Percentiles rank a stretch among this genome's conserved stretches.
phyloP scores from a whole-genome alignment of 1,140 invertebrate species.

The Metopolophium dirhodum region DNA sequence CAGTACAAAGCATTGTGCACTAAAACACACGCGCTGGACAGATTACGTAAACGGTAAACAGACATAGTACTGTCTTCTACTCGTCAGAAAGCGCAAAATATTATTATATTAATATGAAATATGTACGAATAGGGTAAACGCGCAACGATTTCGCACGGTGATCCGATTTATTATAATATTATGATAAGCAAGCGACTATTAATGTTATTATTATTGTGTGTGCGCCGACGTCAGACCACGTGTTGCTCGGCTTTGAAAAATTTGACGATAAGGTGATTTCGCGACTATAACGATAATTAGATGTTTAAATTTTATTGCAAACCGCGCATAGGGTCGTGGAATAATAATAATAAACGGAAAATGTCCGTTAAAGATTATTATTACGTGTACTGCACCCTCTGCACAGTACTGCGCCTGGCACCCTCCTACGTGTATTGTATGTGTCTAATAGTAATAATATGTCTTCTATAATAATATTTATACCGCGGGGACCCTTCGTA shows the following conservation, averaged over 20 bases:
- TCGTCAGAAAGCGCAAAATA: too few relatives aligned
- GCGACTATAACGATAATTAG: constrained; percentile 9
- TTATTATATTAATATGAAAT: too few relatives aligned
- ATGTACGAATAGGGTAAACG: too few relatives aligned
- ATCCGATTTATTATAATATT: not conserved
- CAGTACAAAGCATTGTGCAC: too few relatives aligned
- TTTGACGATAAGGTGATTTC: constrained; percentile 13
- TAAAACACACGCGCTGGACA: too few relatives aligned
- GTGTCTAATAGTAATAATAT: not conserved
- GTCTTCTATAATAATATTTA: constrained; percentile 33
- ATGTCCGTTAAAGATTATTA: constrained; percentile 42
- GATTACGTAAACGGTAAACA: not conserved
- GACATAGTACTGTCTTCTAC: not conserved
- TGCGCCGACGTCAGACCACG: not conserved
- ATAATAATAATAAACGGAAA: not conserved
- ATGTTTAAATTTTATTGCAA: constrained; percentile 24
- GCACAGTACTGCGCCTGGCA: not conserved
- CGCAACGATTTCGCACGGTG: too few relatives aligned
- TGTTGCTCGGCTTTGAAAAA: constrained; percentile 8
- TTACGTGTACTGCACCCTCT: not conserved
- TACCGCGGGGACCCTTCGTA: not conserved
- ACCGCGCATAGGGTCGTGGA: not conserved
- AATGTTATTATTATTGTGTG: not conserved
- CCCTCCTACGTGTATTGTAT: not conserved
- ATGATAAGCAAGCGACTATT: not conserved